These are phyloP conservation scores for Archegozetes longisetosus DNA, from an alignment of 1,140 invertebrate species.

Conservation along the genomic window DNA sequence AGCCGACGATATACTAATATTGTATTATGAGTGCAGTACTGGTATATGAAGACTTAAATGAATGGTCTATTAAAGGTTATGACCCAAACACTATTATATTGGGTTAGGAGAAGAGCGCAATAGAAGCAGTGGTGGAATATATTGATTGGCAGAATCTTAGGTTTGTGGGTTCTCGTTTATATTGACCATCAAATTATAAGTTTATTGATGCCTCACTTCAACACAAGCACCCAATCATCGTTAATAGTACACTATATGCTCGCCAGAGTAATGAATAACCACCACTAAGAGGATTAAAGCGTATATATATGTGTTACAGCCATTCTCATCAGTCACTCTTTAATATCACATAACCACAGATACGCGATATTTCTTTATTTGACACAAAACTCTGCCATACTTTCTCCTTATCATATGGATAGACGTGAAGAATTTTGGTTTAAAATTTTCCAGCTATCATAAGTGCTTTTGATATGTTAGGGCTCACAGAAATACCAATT, in stretches of 20 bases:
- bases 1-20: no score
- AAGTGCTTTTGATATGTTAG: no score
- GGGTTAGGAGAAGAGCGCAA: neutral
- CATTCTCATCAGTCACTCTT: neutral
- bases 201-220: neutral
- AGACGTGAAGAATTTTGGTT: no score
- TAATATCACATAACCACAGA: neutral
- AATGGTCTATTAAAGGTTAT: neutral
- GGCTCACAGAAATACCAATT: no score
- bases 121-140: neutral
- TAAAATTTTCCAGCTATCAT: no score
- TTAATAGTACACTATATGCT: neutral
- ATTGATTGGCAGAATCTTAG: neutral
- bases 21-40: neutral
- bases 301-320: neutral
- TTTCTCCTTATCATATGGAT: no score
- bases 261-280: neutral
- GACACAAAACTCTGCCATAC: no score
- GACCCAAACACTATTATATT: neutral
- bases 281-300: neutral
- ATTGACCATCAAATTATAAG: neutral
- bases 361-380: neutral
- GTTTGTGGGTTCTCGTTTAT: neutral
- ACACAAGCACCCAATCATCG: neutral
- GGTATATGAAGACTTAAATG: neutral